These are phyloP conservation scores for Lasiurus cinereus DNA, from an alignment of 2,113 vertebrate species.

Conservation along the genomic window DNA sequence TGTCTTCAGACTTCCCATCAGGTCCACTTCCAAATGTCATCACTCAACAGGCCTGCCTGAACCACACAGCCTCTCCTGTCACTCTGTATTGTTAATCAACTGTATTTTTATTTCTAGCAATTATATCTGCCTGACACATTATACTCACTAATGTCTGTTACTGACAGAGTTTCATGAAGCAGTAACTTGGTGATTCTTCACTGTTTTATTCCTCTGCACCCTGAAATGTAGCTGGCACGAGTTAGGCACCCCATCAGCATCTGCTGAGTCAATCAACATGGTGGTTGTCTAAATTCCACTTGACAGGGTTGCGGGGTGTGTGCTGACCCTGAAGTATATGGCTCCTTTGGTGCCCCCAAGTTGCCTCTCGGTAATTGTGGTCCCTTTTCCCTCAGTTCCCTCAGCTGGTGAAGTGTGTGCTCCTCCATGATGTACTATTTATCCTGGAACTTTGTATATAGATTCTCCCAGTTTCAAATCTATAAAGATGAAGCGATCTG, in stretches of 20 bases:
- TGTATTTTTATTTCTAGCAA: background rate
- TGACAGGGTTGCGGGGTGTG: fast-evolving
- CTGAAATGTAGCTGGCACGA: fast-evolving
- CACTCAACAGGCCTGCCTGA: background rate
- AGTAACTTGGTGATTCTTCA: background rate
- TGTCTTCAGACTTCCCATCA: background rate
- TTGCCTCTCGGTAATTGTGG: fast-evolving
- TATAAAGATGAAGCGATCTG: fast-evolving
- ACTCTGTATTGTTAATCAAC: background rate
- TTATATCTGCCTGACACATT: background rate
- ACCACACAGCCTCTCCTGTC: fast-evolving
- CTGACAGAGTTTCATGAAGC: background rate
- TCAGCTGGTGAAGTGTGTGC: background rate
- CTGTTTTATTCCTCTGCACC: background rate
- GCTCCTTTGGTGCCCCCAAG: background rate
- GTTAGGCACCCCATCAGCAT: fast-evolving
- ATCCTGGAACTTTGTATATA: background rate
- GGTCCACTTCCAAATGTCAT: background rate
- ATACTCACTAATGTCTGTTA: background rate
- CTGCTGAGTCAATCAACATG: background rate
- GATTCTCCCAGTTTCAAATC: background rate
- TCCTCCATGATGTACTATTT: too few relatives aligned
- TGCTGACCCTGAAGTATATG: fast-evolving
- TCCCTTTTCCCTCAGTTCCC: background rate
- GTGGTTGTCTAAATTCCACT: background rate